Conservation (phyloP, 2,113 vertebrate species). For the Lota lota region DNA sequence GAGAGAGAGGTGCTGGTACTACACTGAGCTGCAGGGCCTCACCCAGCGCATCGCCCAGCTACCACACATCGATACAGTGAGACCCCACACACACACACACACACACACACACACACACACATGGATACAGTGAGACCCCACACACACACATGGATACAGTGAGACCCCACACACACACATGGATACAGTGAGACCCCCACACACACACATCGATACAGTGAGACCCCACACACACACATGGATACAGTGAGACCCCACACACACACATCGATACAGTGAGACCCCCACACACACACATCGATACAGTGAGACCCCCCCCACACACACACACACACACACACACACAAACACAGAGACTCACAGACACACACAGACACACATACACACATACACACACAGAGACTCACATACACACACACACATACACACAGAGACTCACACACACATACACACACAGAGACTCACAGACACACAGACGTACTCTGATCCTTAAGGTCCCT, state of each 20-base stretch:
- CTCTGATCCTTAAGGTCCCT: too few relatives aligned
- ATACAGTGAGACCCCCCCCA: conserved; percentile 6
- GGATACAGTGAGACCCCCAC: conserved; percentile 3
- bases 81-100: conserved; percentile 10
- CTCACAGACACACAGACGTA: too few relatives aligned
- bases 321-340: not conserved
- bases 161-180: conserved; percentile 14
- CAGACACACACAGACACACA: too few relatives aligned
- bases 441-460: too few relatives aligned
- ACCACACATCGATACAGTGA: conserved; percentile 89
- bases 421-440: not conserved
- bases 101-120: conserved; percentile 5
- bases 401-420: too few relatives aligned
- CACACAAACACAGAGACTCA: not conserved
- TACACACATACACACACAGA: too few relatives aligned
- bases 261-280: not conserved
- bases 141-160: not conserved
- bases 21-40: conserved; percentile 86
- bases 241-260: conserved; percentile 6
- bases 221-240: not conserved
- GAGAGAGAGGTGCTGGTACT: conserved; percentile 91
- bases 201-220: not conserved
- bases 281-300: not conserved
- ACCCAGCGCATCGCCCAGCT: conserved; percentile 87
- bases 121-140: not conserved